Evolutionary conservation across 2,888 invertebrate species (phyloP), one percentile per base, ranked within the genome.

Genomic region (Melolontha melolontha): DNA sequence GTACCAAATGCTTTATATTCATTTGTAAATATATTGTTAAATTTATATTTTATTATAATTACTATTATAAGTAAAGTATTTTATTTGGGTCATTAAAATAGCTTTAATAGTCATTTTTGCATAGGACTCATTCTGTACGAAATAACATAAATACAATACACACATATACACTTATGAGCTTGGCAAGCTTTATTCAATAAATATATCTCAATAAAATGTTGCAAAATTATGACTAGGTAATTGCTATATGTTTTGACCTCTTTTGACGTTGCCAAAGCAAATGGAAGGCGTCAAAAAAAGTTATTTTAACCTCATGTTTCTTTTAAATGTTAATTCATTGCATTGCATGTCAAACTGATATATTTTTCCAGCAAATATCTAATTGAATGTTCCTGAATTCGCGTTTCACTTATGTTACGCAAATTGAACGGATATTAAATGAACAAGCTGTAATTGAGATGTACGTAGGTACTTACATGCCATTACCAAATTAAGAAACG

Each of bases 211-310:
- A 8, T 17, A 17, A n/a, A 49, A 47, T 47, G 16, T 47, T 47
- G 47, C 47, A 47, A 47, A 16, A 17, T 6, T 17, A 11, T 22
- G 22, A 22, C 49, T 22, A 49, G 22, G 10, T 49, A 22, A 22
- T 22, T 49, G 16, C 17, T 22, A 49, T 34, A 22, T 11, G 22
- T 16, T 49, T 17, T 22, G 22, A 22, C 22, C 49, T 49, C 49
- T 16, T 17, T 17, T 10, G 39, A 54, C 54, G 16, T 39, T 54
- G 54, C 54, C 54, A 54, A 54, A 40, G 40, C 54, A 54, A 54
- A 41, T 54, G 54, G 12, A 14, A 40, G n/a, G 16, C 40, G 40
- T 54, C 54, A 54, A 6, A 54, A 54, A 51, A 40, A 39, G 5
- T 54, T 54, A 40, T 54, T 54, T 54, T 54, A 17, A 14, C 40